Base-by-base conservation (phyloP, 2,113 vertebrate species). In the Gavialis gangeticus region DNA sequence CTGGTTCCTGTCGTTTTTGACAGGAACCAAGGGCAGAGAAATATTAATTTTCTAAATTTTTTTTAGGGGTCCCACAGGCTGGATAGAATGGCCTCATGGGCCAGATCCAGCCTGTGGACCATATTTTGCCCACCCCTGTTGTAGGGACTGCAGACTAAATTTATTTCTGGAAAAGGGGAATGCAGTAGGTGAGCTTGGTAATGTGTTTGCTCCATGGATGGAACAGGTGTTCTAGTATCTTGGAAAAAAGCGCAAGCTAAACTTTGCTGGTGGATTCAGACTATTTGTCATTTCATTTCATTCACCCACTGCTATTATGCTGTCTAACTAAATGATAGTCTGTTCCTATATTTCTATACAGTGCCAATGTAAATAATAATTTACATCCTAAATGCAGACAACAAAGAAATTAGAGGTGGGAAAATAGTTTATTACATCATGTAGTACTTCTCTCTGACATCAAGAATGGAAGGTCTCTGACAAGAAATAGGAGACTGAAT, bases 201-300 rank as follows among this genome's bases (percentile, higher is more conserved):
- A 19, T 67, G 66, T 30, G 6, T 67, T 30, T 10, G 18, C 17
- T 67, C 66, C n/a, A 30, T 19, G 66, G 16, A 67, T 30, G n/a
- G 16, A 19, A 25, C 66, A 30, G 66, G 30, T 67, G 30, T 30
- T 10, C 9, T n/a, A 69, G 56, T 56, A 9, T 57, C 24, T n/a
- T 46, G 64, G 37, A 27, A 86, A 28, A 10, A 12, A 30, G 25
- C 56, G 75, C 19, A 67, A 54, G 46, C 10, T 34, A 34, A 69
- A 69, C 15, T 2, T 55, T 34, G 28, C 60, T 93, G 28, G 10
- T 34, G 16, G 64, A 95, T 81, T 2, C 2, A 3, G 30, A 17
- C 4, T 0, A 6, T n/a, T 75, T 46, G 13, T 34, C 79, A 19
- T 34, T 28, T 6, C 6, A 3, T 22, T 25, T 22, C 64, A 16